Percentiles rank a stretch among this genome's conserved stretches.
Conservation (phyloP, 2,113 vertebrate genomes). For the Zosterops borbonicus region DNA sequence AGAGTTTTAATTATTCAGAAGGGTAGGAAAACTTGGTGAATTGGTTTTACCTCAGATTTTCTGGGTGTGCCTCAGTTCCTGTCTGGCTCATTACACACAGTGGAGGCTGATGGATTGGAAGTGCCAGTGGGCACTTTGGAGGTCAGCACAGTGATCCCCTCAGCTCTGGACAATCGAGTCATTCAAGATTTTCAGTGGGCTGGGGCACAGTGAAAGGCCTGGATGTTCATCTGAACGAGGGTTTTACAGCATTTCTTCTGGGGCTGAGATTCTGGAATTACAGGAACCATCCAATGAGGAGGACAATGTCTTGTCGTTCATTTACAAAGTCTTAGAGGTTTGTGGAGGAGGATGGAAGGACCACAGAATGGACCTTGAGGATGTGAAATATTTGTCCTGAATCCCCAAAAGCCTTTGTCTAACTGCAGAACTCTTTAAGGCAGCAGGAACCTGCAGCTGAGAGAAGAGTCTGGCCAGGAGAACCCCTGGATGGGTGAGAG, state of each 20-base stretch:
- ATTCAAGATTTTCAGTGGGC: fast-evolving
- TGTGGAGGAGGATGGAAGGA: not conserved
- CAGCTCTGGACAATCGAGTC: not conserved
- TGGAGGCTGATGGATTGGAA: not conserved
- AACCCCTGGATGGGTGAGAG: fast-evolving
- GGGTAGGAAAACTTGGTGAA: not conserved
- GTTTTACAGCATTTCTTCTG: not conserved
- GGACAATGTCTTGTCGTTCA: not conserved
- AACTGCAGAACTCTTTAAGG: not conserved
- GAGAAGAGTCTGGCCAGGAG: not conserved
- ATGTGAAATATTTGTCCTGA: fast-evolving
- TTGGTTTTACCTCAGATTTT: not conserved
- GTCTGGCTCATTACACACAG: not conserved
- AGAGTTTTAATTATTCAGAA: not conserved
- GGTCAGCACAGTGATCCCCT: not conserved
- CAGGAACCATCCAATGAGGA: no score
- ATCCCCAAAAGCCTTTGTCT: not conserved
- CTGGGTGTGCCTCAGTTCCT: not conserved
- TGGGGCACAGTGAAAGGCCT: not conserved
- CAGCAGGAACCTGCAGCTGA: not conserved
- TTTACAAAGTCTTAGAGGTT: not conserved
- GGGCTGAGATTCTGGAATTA: not conserved
- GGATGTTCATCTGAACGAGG: not conserved
- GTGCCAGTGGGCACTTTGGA: not conserved
- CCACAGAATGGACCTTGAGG: not conserved